Evolutionary conservation across 2,113 vertebrate species (phyloP), one percentile per base, ranked within the genome.

Genomic region (Acrocephalus arundinaceus): DNA sequence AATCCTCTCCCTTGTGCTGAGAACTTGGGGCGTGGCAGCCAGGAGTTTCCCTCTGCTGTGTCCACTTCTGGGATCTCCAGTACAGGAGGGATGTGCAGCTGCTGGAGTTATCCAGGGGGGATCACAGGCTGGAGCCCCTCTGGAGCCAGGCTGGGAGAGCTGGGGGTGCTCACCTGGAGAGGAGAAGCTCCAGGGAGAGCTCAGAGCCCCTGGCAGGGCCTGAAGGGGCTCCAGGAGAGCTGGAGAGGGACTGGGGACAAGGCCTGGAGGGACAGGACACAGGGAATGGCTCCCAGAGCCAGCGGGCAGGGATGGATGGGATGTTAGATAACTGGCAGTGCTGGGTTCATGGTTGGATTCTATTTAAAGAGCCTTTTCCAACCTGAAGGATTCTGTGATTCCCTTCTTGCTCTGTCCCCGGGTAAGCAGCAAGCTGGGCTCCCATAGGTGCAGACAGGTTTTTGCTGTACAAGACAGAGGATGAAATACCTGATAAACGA

Each of bases 391-490:
- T 12, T 51, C 51, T 46, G 30, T 70, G 63, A 13, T 35, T 35
- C 97, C 93, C 98, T 93, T 75, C 97, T 98, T 91, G 98, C 96
- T 49, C 97, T 94, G 78, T 98, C 94, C 10, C 95, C 86, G 4
- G 98, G 97, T 63, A 97, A 90, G 93, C 98, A 99, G 83, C 97
- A 98, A 45, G 94, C 98, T 89, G 74, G 94, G 97, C 39, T 96
- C 61, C 6, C 62, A 96, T 23, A 8, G 97, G 95, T 95, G 52
- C 86, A 94, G 81, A 95, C 45, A 41, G 90, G 85, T 22, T 72
- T 86, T 7, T 88, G 94, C 20, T 89, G 90, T 63, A 89, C 96
- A 92, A 98, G 85, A 82, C 89, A 97, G 85, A 96, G 85, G 9
- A 55, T 82, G 93, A 93, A 98, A 97, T 37, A 98, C 92, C 98